These are phyloP conservation scores for Drosophila biarmipes DNA, from an alignment of 1,140 invertebrate genomes.

Conservation along the genomic window DNA sequence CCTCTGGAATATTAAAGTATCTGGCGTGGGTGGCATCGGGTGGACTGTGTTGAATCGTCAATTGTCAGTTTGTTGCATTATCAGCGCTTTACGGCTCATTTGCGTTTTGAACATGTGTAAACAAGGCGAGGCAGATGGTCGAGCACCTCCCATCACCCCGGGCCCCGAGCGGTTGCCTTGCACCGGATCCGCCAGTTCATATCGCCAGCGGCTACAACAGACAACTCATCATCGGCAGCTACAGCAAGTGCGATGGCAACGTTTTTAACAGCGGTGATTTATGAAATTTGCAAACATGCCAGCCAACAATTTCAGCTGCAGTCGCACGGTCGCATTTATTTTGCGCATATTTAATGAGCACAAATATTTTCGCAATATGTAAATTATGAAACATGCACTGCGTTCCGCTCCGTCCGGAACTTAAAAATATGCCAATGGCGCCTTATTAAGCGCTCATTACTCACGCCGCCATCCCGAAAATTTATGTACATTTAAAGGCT, in stretches of 20 bases:
- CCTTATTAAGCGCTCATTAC: constrained; percentile 75
- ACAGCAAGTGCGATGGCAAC: neutral
- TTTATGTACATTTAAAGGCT: constrained; percentile 32
- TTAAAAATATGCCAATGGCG: constrained; percentile 59
- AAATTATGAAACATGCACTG: constrained; percentile 68
- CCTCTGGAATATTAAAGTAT: neutral
- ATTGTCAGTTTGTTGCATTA: constrained; percentile 78
- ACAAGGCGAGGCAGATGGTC: constrained; percentile 54
- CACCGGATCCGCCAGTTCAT: constrained; percentile 41
- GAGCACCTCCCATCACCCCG: neutral
- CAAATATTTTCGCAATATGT: constrained; percentile 62
- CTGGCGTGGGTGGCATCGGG: neutral
- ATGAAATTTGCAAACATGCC: constrained; percentile 67
- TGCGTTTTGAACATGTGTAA: constrained; percentile 80
- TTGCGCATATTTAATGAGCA: constrained; percentile 65
- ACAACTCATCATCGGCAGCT: constrained; percentile 36
- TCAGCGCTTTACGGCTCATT: constrained; percentile 78
- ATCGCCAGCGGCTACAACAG: constrained; percentile 12
- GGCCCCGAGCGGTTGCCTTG: neutral
- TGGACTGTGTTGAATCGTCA: constrained; percentile 45
- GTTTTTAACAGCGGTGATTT: constrained; percentile 70
- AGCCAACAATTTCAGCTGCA: constrained; percentile 27
- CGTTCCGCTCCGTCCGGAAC: neutral
- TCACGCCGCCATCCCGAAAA: constrained; percentile 41
- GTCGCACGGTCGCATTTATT: constrained; percentile 56